These are phyloP conservation scores for silkworm (Bombyx mori) DNA, from an alignment of 1,140 invertebrate genomes.

Conservation along the genomic window DNA sequence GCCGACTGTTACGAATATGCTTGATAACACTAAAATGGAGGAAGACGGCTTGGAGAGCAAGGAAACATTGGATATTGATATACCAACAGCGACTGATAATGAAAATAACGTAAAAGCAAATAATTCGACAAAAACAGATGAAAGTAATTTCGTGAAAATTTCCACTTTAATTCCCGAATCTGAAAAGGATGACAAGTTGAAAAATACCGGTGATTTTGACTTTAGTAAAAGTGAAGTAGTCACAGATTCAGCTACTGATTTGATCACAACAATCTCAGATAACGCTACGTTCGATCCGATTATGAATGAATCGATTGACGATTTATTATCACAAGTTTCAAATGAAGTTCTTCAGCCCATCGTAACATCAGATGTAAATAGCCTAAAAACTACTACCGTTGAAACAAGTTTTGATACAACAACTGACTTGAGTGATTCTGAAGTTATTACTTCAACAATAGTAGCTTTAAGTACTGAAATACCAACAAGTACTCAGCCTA, in stretches of 20 bases:
- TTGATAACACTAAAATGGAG: slow-evolving; percentile 37
- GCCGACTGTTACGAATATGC: slow-evolving; percentile 38
- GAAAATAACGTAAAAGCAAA: slow-evolving; percentile 18
- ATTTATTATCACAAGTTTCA: slow-evolving; percentile 55
- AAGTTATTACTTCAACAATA: slow-evolving; percentile 4
- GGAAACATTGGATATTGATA: slow-evolving; percentile 58
- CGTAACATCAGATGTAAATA: slow-evolving; percentile 10
- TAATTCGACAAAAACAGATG: slow-evolving; percentile 13
- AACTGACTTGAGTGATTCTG: slow-evolving; percentile 5
- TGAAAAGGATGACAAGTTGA: slow-evolving; percentile 6
- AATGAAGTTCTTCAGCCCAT: slow-evolving; percentile 27
- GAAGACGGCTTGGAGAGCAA: slow-evolving; percentile 49
- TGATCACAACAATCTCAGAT: slow-evolving; percentile 19
- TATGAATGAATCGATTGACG: slow-evolving; percentile 58
- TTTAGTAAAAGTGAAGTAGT: slow-evolving; percentile 11
- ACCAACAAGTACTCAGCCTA: background rate
- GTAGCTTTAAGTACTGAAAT: slow-evolving; percentile 3
- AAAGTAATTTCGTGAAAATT: slow-evolving; percentile 53
- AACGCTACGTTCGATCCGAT: slow-evolving; percentile 44
- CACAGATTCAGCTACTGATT: slow-evolving; percentile 6
- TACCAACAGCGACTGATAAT: slow-evolving; percentile 28
- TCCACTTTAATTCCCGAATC: slow-evolving; percentile 47
- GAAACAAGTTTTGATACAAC: slow-evolving; percentile 11
- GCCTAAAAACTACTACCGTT: slow-evolving; percentile 3
- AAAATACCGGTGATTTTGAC: slow-evolving; percentile 9